Evolutionary conservation across 2,113 vertebrate genomes (phyloP).

Genomic region (Sula dactylatra): DNA sequence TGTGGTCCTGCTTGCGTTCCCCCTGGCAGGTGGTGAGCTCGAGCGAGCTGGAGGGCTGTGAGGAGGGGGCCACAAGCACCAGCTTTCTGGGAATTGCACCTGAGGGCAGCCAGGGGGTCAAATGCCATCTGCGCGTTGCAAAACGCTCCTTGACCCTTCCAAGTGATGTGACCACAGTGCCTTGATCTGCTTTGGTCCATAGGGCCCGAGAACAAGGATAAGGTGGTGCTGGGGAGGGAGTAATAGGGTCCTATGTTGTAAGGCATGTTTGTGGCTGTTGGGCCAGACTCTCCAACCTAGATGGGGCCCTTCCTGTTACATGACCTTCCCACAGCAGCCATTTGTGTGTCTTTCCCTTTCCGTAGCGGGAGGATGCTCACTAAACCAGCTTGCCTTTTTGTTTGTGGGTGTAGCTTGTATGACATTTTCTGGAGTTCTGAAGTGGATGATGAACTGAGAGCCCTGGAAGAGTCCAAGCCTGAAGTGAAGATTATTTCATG

Average conservation of each 20-base stretch:
- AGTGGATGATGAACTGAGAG: slow-evolving; percentile 46
- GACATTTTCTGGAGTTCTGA: slow-evolving; percentile 68
- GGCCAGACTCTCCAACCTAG: neutral
- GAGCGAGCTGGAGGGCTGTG: neutral
- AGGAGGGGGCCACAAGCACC: accelerated
- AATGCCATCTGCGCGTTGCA: neutral
- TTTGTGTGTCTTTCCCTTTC: neutral
- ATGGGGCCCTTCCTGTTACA: neutral
- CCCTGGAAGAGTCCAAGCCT: slow-evolving; percentile 59
- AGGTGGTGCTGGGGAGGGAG: neutral
- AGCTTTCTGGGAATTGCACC: neutral
- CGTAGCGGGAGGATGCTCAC: neutral
- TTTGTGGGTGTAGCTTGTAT: slow-evolving; percentile 43
- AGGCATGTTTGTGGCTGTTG: neutral
- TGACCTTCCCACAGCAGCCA: neutral
- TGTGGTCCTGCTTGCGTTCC: neutral
- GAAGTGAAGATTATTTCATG: slow-evolving; percentile 69
- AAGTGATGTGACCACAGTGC: neutral
- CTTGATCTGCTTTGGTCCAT: neutral
- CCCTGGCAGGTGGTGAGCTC: neutral
- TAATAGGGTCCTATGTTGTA: neutral
- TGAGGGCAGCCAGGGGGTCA: neutral
- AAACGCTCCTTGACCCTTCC: neutral
- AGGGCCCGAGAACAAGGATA: neutral
- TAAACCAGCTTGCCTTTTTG: neutral